Evolutionary conservation across 2,888 invertebrate species (phyloP).

Genomic region (Drosophila colorata): DNA sequence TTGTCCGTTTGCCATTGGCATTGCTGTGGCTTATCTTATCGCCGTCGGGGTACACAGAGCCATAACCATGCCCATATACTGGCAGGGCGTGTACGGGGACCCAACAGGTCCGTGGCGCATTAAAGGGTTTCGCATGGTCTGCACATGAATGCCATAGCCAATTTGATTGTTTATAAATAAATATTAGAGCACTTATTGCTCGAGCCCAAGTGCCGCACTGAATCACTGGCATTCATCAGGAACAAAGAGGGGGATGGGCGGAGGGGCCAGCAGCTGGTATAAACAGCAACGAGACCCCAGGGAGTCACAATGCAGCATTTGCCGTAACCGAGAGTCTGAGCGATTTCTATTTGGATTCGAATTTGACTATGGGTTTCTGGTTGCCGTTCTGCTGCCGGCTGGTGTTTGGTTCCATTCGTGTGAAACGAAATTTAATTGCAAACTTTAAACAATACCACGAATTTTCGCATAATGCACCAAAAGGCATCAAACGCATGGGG

Average conservation of each 20-base stretch:
- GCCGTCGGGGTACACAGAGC: constrained; percentile 8
- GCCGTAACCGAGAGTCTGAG: background rate
- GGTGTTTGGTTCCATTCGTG: constrained; percentile 35
- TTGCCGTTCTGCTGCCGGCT: background rate
- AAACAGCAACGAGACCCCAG: constrained; percentile 20
- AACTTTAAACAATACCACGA: constrained; percentile 22
- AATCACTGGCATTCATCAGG: constrained; percentile 11
- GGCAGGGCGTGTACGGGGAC: background rate
- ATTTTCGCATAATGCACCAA: background rate
- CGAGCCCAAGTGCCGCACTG: constrained; percentile 12
- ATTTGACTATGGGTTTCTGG: background rate
- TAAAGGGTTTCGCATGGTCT: background rate
- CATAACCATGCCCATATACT: constrained; percentile 5
- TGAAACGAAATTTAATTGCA: constrained; percentile 23
- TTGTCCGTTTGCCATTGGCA: constrained; percentile 31
- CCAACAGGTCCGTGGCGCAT: constrained; percentile 14
- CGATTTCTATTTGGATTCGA: constrained; percentile 15
- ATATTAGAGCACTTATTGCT: constrained; percentile 11
- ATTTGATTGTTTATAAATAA: constrained; percentile 46
- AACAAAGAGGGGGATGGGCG: background rate
- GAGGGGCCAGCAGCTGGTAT: background rate
- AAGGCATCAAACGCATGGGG: background rate
- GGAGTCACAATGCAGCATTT: constrained; percentile 13
- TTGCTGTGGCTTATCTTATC: constrained; percentile 52
- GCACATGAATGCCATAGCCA: background rate